A percentile compares a stretch with the other conserved stretches of the same genome.
Evolutionary conservation across 2,113 vertebrate species (phyloP).

Genomic region (Typhlomys cinereus): DNA sequence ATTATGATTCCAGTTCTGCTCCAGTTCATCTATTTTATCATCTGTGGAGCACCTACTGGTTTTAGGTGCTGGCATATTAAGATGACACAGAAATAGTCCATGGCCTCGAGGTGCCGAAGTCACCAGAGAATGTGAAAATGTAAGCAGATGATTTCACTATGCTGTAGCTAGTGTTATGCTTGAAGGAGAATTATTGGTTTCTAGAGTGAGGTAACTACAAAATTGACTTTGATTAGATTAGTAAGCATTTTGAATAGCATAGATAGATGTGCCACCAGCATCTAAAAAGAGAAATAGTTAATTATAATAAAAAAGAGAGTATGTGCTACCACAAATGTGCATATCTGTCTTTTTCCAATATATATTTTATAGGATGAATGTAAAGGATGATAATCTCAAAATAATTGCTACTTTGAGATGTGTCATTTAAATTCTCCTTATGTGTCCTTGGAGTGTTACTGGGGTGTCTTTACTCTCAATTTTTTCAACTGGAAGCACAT

Average conservation of each 20-base stretch:
- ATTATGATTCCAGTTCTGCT: neutral
- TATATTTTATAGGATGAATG: neutral
- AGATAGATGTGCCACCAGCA: neutral
- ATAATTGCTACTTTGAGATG: too few relatives aligned
- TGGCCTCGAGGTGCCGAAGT: neutral
- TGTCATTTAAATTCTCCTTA: neutral
- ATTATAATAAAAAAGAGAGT: constrained; percentile 16
- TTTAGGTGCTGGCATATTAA: neutral
- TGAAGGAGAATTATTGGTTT: constrained; percentile 14
- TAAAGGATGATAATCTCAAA: neutral
- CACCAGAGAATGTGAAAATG: neutral
- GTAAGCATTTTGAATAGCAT: constrained; percentile 40
- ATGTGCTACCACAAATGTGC: neutral
- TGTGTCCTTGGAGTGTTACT: neutral
- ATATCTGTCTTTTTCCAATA: neutral
- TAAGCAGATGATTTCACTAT: neutral
- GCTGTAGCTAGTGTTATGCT: neutral
- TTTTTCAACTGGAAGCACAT: neutral
- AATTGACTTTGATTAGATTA: constrained; percentile 22
- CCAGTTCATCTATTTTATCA: constrained; percentile 3
- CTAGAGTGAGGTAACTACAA: constrained; percentile 24
- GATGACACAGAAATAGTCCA: neutral
- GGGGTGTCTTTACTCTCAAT: neutral
- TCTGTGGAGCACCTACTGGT: neutral
- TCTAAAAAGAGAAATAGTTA: neutral